These are phyloP conservation scores for Uromys caudimaculatus DNA, from an alignment of 2,797 vertebrate species.

Conservation along the genomic window DNA sequence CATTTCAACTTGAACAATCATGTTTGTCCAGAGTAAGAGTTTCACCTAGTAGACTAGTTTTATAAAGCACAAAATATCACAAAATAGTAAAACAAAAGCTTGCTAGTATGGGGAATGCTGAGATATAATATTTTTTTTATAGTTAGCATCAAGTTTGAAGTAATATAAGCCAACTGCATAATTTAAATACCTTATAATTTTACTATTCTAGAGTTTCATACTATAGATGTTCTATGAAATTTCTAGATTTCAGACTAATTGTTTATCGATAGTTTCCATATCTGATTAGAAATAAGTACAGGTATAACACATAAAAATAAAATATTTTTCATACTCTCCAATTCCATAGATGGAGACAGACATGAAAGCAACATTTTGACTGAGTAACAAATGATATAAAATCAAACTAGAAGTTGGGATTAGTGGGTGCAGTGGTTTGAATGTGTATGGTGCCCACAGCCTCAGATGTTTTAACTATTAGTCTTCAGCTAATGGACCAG, in stretches of 20 bases:
- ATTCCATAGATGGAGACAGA: background rate
- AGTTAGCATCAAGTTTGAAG: background rate
- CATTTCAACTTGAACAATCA: slow-evolving; percentile 9
- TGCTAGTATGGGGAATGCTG: background rate
- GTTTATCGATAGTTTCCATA: background rate
- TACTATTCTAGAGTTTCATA: background rate
- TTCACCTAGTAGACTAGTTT: background rate
- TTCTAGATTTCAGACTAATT: background rate
- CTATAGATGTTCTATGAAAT: background rate
- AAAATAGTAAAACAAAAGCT: background rate
- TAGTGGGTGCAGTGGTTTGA: background rate
- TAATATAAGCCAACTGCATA: background rate
- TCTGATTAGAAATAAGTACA: background rate
- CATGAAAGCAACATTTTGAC: background rate
- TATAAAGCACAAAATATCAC: background rate
- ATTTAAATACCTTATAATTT: background rate
- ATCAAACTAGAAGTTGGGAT: background rate
- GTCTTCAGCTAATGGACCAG: background rate
- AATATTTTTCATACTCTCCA: background rate
- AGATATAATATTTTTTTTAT: background rate
- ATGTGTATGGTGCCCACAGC: background rate
- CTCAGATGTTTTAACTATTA: background rate
- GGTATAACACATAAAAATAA: background rate
- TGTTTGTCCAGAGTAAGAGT: background rate
- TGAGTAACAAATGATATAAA: background rate